These are phyloP conservation scores for Teleogryllus oceanicus DNA, from an alignment of 2,888 invertebrate species.

Conservation along the genomic window DNA sequence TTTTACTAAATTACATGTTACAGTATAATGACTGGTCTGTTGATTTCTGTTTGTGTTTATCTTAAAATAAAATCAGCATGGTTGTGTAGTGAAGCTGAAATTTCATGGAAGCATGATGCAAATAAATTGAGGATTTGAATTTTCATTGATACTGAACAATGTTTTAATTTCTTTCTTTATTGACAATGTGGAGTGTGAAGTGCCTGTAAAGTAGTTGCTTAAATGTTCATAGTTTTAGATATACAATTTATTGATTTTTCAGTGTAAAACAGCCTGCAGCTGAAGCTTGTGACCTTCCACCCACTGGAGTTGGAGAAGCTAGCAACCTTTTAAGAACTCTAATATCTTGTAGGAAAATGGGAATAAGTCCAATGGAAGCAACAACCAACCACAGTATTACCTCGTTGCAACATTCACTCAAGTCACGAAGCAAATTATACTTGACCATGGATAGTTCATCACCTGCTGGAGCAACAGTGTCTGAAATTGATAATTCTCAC, in stretches of 20 bases:
- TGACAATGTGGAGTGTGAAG: too few species aligned
- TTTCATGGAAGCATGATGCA: too few species aligned
- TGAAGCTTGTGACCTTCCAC: not conserved
- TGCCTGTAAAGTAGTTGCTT: too few species aligned
- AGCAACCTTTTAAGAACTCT: slow-evolving; percentile 71
- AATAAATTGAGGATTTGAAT: too few species aligned
- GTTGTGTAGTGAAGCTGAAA: too few species aligned
- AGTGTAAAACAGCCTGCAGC: not conserved
- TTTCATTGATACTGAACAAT: too few species aligned
- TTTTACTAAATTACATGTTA: too few species aligned
- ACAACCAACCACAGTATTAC: not conserved
- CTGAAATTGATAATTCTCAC: not conserved
- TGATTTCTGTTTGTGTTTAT: too few species aligned
- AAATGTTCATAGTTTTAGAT: too few species aligned
- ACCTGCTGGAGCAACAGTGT: slow-evolving; percentile 40
- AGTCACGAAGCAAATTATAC: slow-evolving; percentile 32
- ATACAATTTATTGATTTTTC: not conserved
- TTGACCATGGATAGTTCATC: slow-evolving; percentile 34
- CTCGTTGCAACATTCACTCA: slow-evolving; percentile 31
- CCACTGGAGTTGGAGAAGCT: slow-evolving; percentile 55
- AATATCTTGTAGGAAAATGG: slow-evolving; percentile 72
- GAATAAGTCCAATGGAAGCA: slow-evolving; percentile 53
- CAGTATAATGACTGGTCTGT: too few species aligned
- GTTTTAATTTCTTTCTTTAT: too few species aligned
- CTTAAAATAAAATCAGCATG: too few species aligned